Base-by-base conservation (phyloP, 2,797 vertebrate species). In the Uromys caudimaculatus region DNA sequence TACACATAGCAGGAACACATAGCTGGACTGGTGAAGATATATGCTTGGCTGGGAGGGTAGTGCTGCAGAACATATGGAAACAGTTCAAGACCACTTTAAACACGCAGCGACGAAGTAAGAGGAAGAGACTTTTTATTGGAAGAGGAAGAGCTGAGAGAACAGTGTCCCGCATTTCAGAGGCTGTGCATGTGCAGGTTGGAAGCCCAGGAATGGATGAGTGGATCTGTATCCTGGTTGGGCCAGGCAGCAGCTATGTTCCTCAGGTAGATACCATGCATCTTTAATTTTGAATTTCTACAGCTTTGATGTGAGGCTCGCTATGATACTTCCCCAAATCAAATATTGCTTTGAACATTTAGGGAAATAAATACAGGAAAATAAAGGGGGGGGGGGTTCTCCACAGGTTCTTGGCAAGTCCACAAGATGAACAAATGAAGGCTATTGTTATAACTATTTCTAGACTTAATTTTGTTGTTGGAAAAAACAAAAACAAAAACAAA, bases 401-500 rank as follows among this genome's bases (percentile, higher is more conserved):
- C 8, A 62, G 75, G 12, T 27, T 47, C 0, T 1, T n/a, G 50
- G 52, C 91, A 71, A 81, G 32, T 64, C n/a, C 38, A 76, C 14
- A 35, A 54, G 60, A n/a, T 77, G 19, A 91, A 69, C 77, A 91
- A 69, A 89, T 17, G 50, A 77, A 11, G 50, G 11, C 9, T 47
- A 44, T 38, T 60, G 50, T 67, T 82, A 84, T 7, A 86, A 44
- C 4, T 8, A 73, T 88, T 77, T 90, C 77, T 60, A 75, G 58
- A 71, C 93, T 78, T 89, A 16, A 71, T 93, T 79, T 92, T 84
- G 64, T 62, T 89, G 91, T 41, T 89, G 2, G 69, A 92, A 90
- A 50, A 91, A 83, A 4, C n/a, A 10, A 27, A 14, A 35, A 29
- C 27, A 67, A 35, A 16, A 35, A 35, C 12, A 19, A 24, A 62